Conservation (phyloP, 2,888 invertebrate species). For the Aphidius colemani region DNA sequence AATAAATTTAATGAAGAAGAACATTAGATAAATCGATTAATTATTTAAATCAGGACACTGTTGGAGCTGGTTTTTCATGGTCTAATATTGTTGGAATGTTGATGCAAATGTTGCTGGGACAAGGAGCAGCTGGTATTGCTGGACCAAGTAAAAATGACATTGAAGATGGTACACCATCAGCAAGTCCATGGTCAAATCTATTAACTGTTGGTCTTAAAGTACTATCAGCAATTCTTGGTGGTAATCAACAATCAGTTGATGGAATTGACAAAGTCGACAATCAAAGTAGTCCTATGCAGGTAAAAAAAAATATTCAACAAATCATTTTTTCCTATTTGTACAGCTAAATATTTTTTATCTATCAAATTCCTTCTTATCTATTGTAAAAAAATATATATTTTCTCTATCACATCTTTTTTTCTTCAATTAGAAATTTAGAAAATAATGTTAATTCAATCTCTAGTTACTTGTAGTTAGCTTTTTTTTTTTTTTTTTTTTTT, state of each 20-base stretch:
- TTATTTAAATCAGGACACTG: slow-evolving; percentile 59
- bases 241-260: slow-evolving; percentile 71
- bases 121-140: slow-evolving; percentile 63
- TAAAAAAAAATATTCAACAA: slow-evolving; percentile 56
- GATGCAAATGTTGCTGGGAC: slow-evolving; percentile 84
- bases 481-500: slow-evolving; percentile 5
- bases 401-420: neutral
- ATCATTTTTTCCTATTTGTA: neutral
- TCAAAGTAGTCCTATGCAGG: slow-evolving; percentile 84
- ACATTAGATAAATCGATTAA: neutral
- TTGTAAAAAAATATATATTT: no score
- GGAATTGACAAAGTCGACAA: slow-evolving; percentile 92
- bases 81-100: slow-evolving; percentile 84
- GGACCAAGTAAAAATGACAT: slow-evolving; percentile 85
- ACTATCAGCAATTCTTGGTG: slow-evolving; percentile 80
- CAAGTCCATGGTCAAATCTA: slow-evolving; percentile 88
- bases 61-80: slow-evolving; percentile 79
- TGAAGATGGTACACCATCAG: slow-evolving; percentile 65
- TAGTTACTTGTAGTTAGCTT: slow-evolving; percentile 1
- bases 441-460: neutral
- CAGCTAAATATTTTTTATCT: neutral
- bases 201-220: slow-evolving; percentile 85
- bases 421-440: neutral
- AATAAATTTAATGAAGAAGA: neutral
- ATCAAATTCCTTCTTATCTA: neutral